A percentile compares a stretch with the other conserved stretches of the same genome.
Evolutionary conservation across 92 coral and sea anemone species (phyloP).

Genomic region (Epizoanthus illoricatus): DNA sequence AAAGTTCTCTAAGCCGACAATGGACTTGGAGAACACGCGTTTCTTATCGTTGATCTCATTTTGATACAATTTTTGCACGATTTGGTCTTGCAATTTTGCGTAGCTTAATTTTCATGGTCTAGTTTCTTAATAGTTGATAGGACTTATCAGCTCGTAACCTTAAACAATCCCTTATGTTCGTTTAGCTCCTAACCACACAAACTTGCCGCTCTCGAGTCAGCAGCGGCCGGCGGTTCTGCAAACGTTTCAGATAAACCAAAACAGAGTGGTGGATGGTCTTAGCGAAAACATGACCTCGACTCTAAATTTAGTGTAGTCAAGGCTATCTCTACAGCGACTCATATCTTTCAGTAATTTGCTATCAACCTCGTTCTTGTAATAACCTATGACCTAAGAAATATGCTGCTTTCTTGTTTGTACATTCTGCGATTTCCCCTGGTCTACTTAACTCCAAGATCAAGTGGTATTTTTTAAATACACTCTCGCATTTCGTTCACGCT

Average conservation of each 20-base stretch:
- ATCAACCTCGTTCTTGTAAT: neutral
- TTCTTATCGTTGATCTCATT: conserved; percentile 2
- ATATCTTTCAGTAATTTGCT: no score
- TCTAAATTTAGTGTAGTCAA: no score
- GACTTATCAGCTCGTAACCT: conserved; percentile 31
- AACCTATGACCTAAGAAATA: conserved; percentile 27
- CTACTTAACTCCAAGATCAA: conserved; percentile 9
- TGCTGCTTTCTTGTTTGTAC: neutral
- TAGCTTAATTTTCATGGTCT: conserved; percentile 26
- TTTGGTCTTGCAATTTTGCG: conserved; percentile 17
- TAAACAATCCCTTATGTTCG: conserved; percentile 33
- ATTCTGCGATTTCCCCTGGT: neutral
- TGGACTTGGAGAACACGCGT: neutral
- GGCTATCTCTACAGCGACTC: no score
- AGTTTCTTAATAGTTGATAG: conserved; percentile 24
- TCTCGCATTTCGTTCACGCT: conserved; percentile 2
- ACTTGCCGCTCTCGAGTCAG: conserved; percentile 8
- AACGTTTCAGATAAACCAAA: neutral
- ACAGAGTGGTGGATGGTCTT: no score
- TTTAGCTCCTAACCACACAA: conserved; percentile 14
- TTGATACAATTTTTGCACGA: neutral
- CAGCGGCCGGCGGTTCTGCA: conserved; percentile 10
- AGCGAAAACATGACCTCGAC: no score
- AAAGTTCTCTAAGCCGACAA: neutral
- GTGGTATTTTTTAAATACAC: neutral